phyloP scores from a whole-genome alignment of 2,888 invertebrate species.

The Tachina grossa region DNA sequence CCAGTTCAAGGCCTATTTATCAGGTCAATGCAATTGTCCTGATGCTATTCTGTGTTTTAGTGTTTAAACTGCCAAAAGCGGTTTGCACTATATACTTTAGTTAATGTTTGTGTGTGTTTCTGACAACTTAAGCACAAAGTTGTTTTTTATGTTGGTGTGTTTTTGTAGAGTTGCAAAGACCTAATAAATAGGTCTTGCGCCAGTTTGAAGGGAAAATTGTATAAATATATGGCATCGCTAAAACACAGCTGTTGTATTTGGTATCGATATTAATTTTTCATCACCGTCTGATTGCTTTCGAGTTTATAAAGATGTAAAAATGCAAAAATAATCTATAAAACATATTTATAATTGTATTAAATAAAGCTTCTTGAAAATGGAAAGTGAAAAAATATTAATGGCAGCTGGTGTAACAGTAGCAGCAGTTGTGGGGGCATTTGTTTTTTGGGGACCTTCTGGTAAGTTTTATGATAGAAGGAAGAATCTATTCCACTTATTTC shows the following conservation, averaged over 20 bases:
- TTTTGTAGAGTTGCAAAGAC: too few relatives aligned
- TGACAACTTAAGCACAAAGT: too few relatives aligned
- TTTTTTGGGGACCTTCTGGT: conserved; percentile 88
- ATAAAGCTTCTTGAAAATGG: conserved; percentile 75
- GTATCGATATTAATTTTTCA: conserved; percentile 65
- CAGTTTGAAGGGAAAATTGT: neutral
- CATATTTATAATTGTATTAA: conserved; percentile 23
- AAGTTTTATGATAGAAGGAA: conserved; percentile 57
- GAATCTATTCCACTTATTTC: neutral
- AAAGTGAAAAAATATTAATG: conserved; percentile 89
- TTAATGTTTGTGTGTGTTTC: too few relatives aligned
- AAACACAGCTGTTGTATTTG: conserved; percentile 50
- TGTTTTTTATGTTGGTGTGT: too few relatives aligned
- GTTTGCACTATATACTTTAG: too few relatives aligned
- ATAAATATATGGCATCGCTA: conserved; percentile 13
- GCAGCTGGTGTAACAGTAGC: conserved; percentile 91
- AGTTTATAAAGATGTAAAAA: conserved; percentile 54
- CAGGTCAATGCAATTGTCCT: too few relatives aligned
- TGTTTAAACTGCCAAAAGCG: too few relatives aligned
- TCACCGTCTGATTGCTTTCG: neutral
- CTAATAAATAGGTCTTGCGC: too few relatives aligned
- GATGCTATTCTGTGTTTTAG: too few relatives aligned
- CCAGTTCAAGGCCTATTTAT: too few relatives aligned
- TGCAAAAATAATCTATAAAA: conserved; percentile 2
- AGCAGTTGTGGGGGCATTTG: conserved; percentile 91